Evolutionary conservation across 2,888 invertebrate genomes (phyloP).

Genomic region (Camptogramma bilineatum): DNA sequence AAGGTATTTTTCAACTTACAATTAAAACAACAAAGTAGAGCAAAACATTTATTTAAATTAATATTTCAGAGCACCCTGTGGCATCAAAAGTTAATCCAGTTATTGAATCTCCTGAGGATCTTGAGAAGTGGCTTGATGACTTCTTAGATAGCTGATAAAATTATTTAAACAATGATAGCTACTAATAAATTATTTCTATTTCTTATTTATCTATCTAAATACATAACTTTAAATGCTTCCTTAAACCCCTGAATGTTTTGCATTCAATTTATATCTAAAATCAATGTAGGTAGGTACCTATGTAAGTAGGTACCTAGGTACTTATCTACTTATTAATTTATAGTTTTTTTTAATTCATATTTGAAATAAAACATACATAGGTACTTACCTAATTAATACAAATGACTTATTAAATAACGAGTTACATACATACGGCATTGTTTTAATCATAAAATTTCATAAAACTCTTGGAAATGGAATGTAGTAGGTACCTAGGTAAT

Average conservation of each 20-base stretch:
- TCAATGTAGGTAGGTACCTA: too few relatives aligned
- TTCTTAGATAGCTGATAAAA: slow-evolving; percentile 69
- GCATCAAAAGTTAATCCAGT: slow-evolving; percentile 55
- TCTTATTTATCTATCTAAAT: too few relatives aligned
- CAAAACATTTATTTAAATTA: slow-evolving; percentile 30
- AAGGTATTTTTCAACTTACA: background rate
- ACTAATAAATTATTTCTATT: too few relatives aligned
- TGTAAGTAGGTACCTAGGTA: too few relatives aligned
- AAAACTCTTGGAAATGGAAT: too few relatives aligned
- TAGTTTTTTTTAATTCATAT: background rate
- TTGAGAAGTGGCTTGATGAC: slow-evolving; percentile 82
- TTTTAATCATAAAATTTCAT: too few relatives aligned
- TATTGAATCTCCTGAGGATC: slow-evolving; percentile 77
- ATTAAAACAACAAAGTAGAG: slow-evolving; percentile 30
- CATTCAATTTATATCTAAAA: too few relatives aligned
- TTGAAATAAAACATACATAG: background rate
- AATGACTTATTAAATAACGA: background rate
- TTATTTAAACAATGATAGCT: background rate
- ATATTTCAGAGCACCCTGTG: slow-evolving; percentile 37
- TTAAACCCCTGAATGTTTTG: too few relatives aligned
- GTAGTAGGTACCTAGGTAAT: too few relatives aligned
- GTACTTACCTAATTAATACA: background rate
- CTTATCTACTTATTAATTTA: too few relatives aligned
- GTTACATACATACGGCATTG: background rate
- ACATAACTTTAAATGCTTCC: background rate